phyloP scores from a whole-genome alignment of 2,797 vertebrate genomes.

The Periparus ater region DNA sequence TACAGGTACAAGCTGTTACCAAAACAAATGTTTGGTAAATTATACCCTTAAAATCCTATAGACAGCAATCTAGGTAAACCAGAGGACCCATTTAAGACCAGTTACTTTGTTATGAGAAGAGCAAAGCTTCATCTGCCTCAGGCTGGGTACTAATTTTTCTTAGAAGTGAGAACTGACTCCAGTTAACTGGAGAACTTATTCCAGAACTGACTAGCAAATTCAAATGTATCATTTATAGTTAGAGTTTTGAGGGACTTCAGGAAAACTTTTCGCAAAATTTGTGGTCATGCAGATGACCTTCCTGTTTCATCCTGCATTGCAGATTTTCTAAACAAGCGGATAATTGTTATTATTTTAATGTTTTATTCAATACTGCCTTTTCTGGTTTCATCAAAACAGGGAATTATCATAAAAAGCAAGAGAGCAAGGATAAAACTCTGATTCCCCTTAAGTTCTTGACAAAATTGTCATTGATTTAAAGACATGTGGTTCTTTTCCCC shows the following conservation, averaged over 20 bases:
- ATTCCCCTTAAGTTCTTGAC: neutral
- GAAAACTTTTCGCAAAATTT: neutral
- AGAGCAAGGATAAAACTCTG: neutral
- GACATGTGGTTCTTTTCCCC: neutral
- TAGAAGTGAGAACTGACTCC: neutral
- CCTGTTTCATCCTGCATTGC: neutral
- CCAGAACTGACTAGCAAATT: neutral
- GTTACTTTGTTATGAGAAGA: neutral
- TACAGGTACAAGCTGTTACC: neutral
- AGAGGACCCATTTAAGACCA: neutral
- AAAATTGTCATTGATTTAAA: constrained; percentile 6
- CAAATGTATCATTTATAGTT: neutral
- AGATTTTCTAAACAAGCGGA: neutral
- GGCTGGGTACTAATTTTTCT: neutral
- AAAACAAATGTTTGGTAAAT: neutral
- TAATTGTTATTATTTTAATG: constrained; percentile 29
- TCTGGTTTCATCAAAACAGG: constrained; percentile 3
- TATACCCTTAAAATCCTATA: neutral
- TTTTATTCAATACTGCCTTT: constrained; percentile 30
- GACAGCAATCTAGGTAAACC: neutral
- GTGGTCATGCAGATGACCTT: neutral
- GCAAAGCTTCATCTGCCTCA: neutral
- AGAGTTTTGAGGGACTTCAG: neutral
- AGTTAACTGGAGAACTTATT: no score
- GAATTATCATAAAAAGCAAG: neutral